A percentile compares a stretch with the other conserved stretches of the same genome.
These are phyloP conservation scores for Setophaga petechia DNA, from an alignment of 2,113 vertebrate species.

Conservation along the genomic window DNA sequence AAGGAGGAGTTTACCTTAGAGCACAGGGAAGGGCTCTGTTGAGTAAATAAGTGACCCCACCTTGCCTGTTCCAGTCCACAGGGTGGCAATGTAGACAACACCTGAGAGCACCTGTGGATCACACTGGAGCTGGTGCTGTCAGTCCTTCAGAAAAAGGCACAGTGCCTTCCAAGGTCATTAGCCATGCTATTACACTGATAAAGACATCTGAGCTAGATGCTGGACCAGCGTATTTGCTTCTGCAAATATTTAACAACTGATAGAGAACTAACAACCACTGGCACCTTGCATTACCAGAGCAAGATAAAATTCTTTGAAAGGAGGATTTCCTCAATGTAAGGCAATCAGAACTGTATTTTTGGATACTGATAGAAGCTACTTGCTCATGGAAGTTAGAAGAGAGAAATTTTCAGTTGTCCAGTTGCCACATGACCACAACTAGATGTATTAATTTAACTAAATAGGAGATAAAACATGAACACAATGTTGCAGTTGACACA, in stretches of 20 bases:
- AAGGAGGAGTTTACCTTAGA: not conserved
- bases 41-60: not conserved
- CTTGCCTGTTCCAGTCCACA: not conserved
- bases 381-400: not conserved
- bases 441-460: not conserved
- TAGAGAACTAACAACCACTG: not conserved
- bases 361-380: not conserved
- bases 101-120: rapidly evolving
- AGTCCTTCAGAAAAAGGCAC: not conserved
- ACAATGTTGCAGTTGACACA: not conserved
- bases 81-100: slow-evolving; percentile 42
- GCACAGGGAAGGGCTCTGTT: not conserved
- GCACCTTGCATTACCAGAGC: not conserved
- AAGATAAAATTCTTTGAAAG: not conserved
- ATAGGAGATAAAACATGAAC: not conserved
- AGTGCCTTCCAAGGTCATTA: not conserved
- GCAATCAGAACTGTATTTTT: not conserved
- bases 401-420: not conserved
- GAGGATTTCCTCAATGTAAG: not conserved
- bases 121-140: rapidly evolving
- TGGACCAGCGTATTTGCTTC: not conserved
- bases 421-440: not conserved
- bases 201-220: not conserved
- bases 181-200: not conserved
- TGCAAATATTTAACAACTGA: slow-evolving; percentile 8